Evolutionary conservation across 2,888 invertebrate species (phyloP), one percentile per base, ranked within the genome.

Genomic region (Brenthis ino): DNA sequence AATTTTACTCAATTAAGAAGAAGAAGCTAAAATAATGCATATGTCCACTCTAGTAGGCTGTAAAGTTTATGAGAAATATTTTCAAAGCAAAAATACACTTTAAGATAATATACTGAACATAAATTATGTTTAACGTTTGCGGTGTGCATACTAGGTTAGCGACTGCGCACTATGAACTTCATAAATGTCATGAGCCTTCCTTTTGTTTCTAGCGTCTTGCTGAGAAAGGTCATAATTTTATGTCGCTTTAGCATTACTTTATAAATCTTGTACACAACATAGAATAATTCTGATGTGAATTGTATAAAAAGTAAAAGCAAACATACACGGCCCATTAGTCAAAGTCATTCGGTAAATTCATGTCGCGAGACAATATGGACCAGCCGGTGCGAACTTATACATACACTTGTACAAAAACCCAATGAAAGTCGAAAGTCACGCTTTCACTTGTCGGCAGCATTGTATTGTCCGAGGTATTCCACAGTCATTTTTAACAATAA

Each of bases 361-460:
- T 86, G 89, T 87, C 87, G 84, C 87, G 85, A 87, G 89, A 91
- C 91, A 91, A 91, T 91, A 91, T 91, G 88, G 88, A 73, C 81
- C 82, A 83, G 82, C 80, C 84, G 81, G 79, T 79, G 80, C 79
- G 80, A 81, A 81, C 78, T 85, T 86, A 88, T 88, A 87, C 89
- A 91, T 83, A 89, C 83, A 83, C 84, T 86, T 84, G 82, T 79
- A 91, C 91, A 92, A 92, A 92, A 92, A 91, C 87, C 85, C 86
- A 90, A 92, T 87, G 92, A 91, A 91, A 91, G 91, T 91, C 85
- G 92, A 93, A 91, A 93, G 92, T 89, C 81, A 87, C 86, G 89
- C 92, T 93, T 93, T 93, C 92, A 92, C 92, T 92, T 83, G 89
- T 84, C 84, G 83, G 80, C 86, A 81, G 84, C 85, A 86, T 87